Evolutionary conservation across 2,888 invertebrate species (phyloP).

Genomic region (Mythimna loreyi): DNA sequence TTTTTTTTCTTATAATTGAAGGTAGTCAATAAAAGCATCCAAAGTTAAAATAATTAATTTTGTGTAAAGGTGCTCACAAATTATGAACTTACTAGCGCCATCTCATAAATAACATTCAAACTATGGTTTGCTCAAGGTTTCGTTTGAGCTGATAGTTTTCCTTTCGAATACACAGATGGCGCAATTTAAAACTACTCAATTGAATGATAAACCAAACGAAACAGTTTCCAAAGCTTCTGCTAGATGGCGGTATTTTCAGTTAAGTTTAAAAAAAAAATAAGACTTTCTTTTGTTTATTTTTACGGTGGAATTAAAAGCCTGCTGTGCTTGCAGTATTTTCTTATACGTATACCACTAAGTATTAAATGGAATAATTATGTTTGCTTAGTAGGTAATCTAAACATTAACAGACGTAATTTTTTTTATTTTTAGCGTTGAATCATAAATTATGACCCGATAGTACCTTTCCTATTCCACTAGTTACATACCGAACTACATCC

Average conservation of each 20-base stretch:
- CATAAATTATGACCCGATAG: too few relatives aligned
- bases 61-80: rapidly evolving
- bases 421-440: too few relatives aligned
- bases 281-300: constrained; percentile 5
- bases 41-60: not conserved
- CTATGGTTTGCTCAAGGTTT: rapidly evolving
- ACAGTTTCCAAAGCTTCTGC: not conserved
- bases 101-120: constrained; percentile 25
- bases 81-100: constrained; percentile 47
- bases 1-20: not conserved
- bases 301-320: constrained; percentile 67
- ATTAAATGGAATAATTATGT: constrained; percentile 33
- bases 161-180: constrained; percentile 29
- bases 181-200: not conserved
- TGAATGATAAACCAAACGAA: rapidly evolving
- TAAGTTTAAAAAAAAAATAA: not conserved
- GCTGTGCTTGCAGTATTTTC: constrained; percentile 64
- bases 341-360: constrained; percentile 61
- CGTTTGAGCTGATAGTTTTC: not conserved
- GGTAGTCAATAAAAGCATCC: not conserved
- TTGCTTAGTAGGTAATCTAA: not conserved
- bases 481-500: too few relatives aligned
- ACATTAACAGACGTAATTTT: not conserved
- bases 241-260: constrained; percentile 33
- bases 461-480: too few relatives aligned